Conservation (phyloP, 2,797 vertebrate species). For the Phaenicophaeus curvirostris region DNA sequence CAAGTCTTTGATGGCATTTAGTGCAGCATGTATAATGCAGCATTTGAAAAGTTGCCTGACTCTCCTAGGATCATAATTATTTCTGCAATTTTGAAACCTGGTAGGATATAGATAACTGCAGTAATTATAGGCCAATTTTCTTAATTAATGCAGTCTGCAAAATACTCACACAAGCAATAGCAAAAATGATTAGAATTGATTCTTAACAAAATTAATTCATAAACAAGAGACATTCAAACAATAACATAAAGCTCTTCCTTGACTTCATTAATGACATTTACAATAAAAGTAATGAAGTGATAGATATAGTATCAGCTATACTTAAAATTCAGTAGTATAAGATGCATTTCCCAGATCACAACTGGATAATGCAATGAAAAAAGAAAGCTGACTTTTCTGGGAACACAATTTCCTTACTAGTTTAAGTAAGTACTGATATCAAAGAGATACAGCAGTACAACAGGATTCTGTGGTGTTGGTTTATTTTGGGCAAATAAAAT, state of each 20-base stretch:
- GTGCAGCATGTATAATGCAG: conserved; percentile 59
- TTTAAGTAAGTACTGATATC: not conserved
- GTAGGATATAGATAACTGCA: conserved; percentile 32
- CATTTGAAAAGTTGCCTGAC: conserved; percentile 52
- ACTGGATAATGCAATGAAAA: not conserved
- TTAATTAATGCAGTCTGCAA: conserved; percentile 72
- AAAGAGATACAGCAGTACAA: not conserved
- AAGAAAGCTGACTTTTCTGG: not conserved
- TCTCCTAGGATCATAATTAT: conserved; percentile 65
- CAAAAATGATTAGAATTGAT: conserved; percentile 69
- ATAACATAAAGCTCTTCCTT: conserved; percentile 8
- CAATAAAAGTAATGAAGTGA: conserved; percentile 30
- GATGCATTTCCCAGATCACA: not conserved
- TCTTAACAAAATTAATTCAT: conserved; percentile 64
- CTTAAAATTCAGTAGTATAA: not conserved
- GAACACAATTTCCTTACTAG: not conserved
- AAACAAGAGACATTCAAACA: conserved; percentile 34
- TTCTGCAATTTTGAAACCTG: conserved; percentile 57
- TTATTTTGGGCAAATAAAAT: not conserved
- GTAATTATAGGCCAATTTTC: conserved; percentile 70
- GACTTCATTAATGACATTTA: conserved; percentile 49
- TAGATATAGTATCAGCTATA: conserved; percentile 11
- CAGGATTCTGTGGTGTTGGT: not conserved
- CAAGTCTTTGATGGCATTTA: conserved; percentile 55
- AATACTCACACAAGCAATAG: conserved; percentile 46